A percentile compares a stretch with the other conserved stretches of the same genome.
These are phyloP conservation scores for Dunckerocampus dactyliophorus DNA, from an alignment of 2,113 vertebrate species.

Conservation along the genomic window DNA sequence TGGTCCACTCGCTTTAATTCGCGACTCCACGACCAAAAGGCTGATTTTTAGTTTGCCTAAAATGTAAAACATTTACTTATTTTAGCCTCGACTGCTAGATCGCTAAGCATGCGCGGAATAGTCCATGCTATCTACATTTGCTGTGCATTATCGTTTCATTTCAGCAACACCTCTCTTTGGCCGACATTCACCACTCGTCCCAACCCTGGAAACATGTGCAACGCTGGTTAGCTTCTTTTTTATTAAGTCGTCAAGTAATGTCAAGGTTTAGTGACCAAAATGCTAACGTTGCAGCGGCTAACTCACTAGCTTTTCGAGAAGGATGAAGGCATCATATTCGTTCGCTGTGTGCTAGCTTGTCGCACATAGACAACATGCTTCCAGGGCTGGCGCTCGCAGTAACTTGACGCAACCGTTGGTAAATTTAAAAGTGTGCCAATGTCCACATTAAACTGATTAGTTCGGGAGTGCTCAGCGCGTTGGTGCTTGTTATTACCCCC, in stretches of 20 bases:
- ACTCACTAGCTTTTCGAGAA: constrained; percentile 42
- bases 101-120: constrained; percentile 1
- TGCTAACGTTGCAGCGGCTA: constrained; percentile 50
- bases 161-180: not conserved
- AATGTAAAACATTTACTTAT: not conserved
- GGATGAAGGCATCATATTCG: constrained; percentile 40
- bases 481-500: constrained; percentile 40
- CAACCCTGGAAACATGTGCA: constrained; percentile 4
- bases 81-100: constrained; percentile 1
- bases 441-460: constrained; percentile 8
- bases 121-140: not conserved
- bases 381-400: constrained; percentile 25
- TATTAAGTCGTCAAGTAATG: constrained; percentile 7
- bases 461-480: not conserved
- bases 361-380: constrained; percentile 45
- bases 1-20: constrained; percentile 39
- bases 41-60: not conserved
- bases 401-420: constrained; percentile 3
- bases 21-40: constrained; percentile 1
- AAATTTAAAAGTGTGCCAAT: constrained; percentile 6
- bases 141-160: constrained; percentile 19
- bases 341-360: constrained; percentile 42
- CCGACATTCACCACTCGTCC: not conserved
- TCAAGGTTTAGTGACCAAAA: constrained; percentile 11
- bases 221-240: constrained; percentile 6